phyloP scores from a whole-genome alignment of 2,888 invertebrate species.

The Drosophila rellima region DNA sequence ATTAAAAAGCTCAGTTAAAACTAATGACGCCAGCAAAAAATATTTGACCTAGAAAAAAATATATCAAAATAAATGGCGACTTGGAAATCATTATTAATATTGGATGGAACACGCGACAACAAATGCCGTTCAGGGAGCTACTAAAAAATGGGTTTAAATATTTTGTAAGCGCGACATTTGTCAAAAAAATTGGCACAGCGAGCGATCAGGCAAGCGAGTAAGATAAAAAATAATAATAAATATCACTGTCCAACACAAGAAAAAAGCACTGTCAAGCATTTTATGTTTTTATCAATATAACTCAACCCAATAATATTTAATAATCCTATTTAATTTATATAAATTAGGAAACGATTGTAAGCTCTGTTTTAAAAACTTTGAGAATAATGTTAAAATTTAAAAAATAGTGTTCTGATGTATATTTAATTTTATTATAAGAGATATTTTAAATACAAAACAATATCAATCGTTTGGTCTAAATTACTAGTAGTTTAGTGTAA shows the following conservation, averaged over 20 bases:
- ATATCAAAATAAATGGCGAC: slow-evolving; percentile 7
- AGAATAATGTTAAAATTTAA: no score
- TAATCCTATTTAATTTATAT: no score
- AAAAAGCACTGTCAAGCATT: not conserved
- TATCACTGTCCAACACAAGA: slow-evolving; percentile 26
- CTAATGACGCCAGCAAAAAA: slow-evolving; percentile 42
- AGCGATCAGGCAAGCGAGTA: slow-evolving; percentile 32
- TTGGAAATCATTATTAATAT: slow-evolving; percentile 51
- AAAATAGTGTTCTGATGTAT: no score
- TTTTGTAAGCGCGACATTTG: slow-evolving; percentile 56
- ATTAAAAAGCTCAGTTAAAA: slow-evolving; percentile 44
- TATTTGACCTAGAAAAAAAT: slow-evolving; percentile 34
- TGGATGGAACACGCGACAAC: slow-evolving; percentile 34
- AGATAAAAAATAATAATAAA: slow-evolving; percentile 10
- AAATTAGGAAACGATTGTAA: no score
- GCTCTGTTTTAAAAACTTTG: no score
- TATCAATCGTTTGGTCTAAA: no score
- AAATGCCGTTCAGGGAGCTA: slow-evolving; percentile 17
- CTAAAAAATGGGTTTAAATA: slow-evolving; percentile 58
- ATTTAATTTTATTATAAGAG: no score
- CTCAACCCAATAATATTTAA: no score
- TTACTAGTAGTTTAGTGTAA: slow-evolving; percentile 21
- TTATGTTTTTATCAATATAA: no score
- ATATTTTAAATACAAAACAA: no score
- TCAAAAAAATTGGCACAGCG: slow-evolving; percentile 57